Base-by-base conservation (phyloP, 2,797 vertebrate genomes). In the Cynodonichthys magdalenae region DNA sequence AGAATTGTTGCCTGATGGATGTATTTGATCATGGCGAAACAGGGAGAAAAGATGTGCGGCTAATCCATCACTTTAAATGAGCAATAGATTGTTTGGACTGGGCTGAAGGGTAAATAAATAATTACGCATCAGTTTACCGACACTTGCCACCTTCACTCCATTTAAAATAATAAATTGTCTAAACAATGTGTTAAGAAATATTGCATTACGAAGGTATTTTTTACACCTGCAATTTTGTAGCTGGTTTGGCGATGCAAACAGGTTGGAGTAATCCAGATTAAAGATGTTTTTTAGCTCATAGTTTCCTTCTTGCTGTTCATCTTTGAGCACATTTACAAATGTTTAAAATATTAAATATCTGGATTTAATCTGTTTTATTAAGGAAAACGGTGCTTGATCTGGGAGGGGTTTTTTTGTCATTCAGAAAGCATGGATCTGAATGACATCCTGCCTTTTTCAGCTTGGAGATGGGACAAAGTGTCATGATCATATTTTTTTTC, bases 21-120 rank as follows among this genome's bases (percentile, higher is more conserved):
- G 85, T 36, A 29, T 74, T 77, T 28, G 64, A 62, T 71, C 67
- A 57, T 59, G 63, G 79, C 17, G 36, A 80, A 79, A 82, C 39
- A 57, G 66, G 52, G 66, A 71, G 60, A 68, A 81, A 68, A 84
- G 80, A 84, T 79, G 65, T 42, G 80, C 59, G 29, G 6, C 24
- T 42, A 8, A 79, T 91, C 75, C 80, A 79, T 88, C 87, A 88
- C 74, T 69, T 81, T 71, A 81, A 87, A 87, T 75, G 82, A 83
- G 72, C 82, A 68, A 86, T 90, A 50, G 63, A 81, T 90, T 80
- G 82, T 85, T 74, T 81, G 65, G 61, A 77, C 80, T 80, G 77
- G 75, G 73, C 59, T 68, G 74, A 80, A 69, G 57, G 77, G 46
- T 52, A 24, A 20, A 59, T 86, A 81, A 87, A 72, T 89, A 89